Base-by-base conservation (phyloP, 1,140 invertebrate genomes). In the Pachypeltis micranthus region DNA sequence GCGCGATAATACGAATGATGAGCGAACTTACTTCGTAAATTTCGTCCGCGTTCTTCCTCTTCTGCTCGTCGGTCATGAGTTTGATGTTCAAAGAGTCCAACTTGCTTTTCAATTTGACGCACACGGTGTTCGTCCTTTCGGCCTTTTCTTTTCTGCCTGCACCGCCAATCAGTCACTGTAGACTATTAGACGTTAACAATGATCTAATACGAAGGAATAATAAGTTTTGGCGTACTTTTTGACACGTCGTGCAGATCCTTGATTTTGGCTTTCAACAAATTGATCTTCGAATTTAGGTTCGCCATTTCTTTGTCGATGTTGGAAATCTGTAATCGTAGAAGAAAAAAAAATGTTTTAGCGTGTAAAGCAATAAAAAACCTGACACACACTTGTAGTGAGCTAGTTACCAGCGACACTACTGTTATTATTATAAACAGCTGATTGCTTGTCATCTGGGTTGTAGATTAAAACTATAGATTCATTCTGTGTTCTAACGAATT, bases 11-110 rank as follows among this genome's bases (percentile, higher is more conserved):
- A 39, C 7, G n/a, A 39, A 39, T 39, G 44, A n/a, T n/a, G n/a
- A 39, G 7, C 31, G 16, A 10, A 31, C 25, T 63, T 69, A 76
- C 76, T 69, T 76, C 67, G 23, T 76, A 68, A 65, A 77, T 77
- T 23, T 73, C 67, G 59, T 77, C 72, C 3, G 77, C 63, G 57
- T 77, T 71, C 28, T 69, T 72, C 2, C 67, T 68, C 62, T 70
- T 73, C 27, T 75, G 75, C 4, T 70, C 68, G 2, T 73, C 66
- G 44, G 72, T 73, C 24, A 72, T 66, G 54, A 71, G 72, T 54
- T 72, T 74, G 2, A 10, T 47, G 56, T 69, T 72, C n/a, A 78
- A 57, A 21, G 74, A 70, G 7, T 64, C 27, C 1, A 75, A 66
- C 62, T 70, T 70, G 21, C 59, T 68, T 2, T 64, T 64, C 34